These are phyloP conservation scores for Deladenus siricidicola DNA, from an alignment of 2,888 invertebrate species.

Conservation along the genomic window DNA sequence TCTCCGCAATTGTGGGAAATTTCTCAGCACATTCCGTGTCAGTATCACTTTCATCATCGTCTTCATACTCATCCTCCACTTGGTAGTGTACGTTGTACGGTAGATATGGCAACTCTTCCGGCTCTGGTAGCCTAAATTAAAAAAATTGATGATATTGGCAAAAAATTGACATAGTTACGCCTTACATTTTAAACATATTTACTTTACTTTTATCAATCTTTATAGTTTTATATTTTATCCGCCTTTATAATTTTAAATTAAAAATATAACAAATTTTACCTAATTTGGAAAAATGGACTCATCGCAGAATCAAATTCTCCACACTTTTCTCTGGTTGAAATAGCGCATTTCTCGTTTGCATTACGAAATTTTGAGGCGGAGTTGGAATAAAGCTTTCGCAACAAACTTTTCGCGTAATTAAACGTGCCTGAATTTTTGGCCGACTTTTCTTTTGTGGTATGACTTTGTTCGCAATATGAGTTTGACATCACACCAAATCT, in stretches of 20 bases:
- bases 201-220: no score
- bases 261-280: conserved; percentile 5
- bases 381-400: conserved; percentile 44
- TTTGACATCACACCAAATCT: not conserved
- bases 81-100: conserved; percentile 35
- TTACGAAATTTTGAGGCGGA: conserved; percentile 39
- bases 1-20: not conserved
- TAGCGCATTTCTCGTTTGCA: not conserved
- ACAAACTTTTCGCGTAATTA: conserved; percentile 42
- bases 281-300: conserved; percentile 31
- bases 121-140: conserved; percentile 26
- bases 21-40: conserved; percentile 1
- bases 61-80: conserved; percentile 20
- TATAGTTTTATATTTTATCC: no score
- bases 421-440: not conserved
- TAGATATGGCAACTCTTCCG: conserved; percentile 32
- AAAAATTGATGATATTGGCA: no score
- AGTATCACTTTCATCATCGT: conserved; percentile 13
- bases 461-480: not conserved
- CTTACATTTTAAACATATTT: no score
- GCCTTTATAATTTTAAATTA: conserved; percentile 11
- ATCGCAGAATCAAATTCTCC: conserved; percentile 21
- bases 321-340: not conserved
- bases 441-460: not conserved
- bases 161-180: no score